These are phyloP conservation scores for Tragelaphus buxtoni DNA, from an alignment of 2,113 vertebrate species.

Conservation along the genomic window DNA sequence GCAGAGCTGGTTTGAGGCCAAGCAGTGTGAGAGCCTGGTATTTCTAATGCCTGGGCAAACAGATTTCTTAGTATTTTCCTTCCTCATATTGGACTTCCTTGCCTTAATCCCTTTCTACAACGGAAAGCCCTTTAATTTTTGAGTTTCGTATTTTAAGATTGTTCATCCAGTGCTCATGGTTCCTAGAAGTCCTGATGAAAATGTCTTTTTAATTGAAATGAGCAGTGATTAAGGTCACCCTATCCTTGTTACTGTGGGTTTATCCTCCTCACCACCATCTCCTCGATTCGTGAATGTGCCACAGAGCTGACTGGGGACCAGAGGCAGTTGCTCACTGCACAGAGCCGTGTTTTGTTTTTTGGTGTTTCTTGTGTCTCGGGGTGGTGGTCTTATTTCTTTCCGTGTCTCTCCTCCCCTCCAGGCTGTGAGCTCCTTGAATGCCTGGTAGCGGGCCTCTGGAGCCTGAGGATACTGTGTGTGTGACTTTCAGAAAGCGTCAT, in stretches of 20 bases:
- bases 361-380: neutral
- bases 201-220: neutral
- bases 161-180: neutral
- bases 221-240: neutral
- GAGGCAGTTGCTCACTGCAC: neutral
- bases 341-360: neutral
- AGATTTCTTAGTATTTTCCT: neutral
- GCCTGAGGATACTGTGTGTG: neutral
- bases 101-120: neutral
- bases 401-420: neutral
- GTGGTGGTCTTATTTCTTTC: neutral
- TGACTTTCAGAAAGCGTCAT: neutral
- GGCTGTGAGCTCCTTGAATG: neutral
- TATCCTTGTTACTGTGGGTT: neutral
- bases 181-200: neutral
- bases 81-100: neutral
- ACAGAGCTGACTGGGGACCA: accelerated
- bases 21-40: neutral
- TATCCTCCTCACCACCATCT: neutral
- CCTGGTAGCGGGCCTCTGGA: neutral
- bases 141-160: neutral
- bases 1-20: neutral
- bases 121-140: neutral
- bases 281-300: neutral
- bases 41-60: neutral